Conservation (phyloP, 2,797 vertebrate genomes). For the Brachyalestes nurse region DNA sequence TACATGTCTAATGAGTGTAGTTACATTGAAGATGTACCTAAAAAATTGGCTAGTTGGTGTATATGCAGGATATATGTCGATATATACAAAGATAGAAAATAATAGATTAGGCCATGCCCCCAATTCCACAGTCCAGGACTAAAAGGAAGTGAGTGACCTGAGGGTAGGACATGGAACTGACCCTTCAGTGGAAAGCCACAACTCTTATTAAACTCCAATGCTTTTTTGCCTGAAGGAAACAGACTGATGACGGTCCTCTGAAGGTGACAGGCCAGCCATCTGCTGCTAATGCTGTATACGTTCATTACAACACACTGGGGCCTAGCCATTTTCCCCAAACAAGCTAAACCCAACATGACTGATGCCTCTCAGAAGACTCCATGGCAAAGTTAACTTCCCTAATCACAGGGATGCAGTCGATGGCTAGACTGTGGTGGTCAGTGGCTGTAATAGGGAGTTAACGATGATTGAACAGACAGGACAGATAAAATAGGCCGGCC, state of each 20-base stretch:
- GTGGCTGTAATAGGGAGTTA: slow-evolving; percentile 28
- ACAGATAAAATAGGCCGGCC: slow-evolving; percentile 24
- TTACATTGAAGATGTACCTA: too few relatives aligned
- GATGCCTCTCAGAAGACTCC: neutral
- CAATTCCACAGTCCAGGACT: neutral
- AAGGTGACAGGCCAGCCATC: slow-evolving; percentile 16
- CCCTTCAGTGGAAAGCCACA: neutral
- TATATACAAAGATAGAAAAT: too few relatives aligned
- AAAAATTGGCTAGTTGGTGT: too few relatives aligned
- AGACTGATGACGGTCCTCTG: slow-evolving; percentile 8
- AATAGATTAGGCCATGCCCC: neutral
- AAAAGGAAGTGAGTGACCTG: neutral
- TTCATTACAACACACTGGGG: slow-evolving; percentile 1
- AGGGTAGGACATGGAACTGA: neutral
- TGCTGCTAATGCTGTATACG: neutral
- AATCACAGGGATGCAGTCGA: slow-evolving; percentile 21
- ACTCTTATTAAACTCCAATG: neutral
- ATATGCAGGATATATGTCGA: too few relatives aligned
- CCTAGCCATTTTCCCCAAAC: neutral
- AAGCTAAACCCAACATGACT: slow-evolving; percentile 6
- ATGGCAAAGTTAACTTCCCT: slow-evolving; percentile 7
- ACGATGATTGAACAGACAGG: slow-evolving; percentile 33
- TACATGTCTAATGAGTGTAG: too few relatives aligned
- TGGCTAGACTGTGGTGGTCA: slow-evolving; percentile 14
- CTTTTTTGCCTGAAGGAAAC: neutral